Conservation (phyloP, 2,797 vertebrate species). For the Peromyscus attwateri region DNA sequence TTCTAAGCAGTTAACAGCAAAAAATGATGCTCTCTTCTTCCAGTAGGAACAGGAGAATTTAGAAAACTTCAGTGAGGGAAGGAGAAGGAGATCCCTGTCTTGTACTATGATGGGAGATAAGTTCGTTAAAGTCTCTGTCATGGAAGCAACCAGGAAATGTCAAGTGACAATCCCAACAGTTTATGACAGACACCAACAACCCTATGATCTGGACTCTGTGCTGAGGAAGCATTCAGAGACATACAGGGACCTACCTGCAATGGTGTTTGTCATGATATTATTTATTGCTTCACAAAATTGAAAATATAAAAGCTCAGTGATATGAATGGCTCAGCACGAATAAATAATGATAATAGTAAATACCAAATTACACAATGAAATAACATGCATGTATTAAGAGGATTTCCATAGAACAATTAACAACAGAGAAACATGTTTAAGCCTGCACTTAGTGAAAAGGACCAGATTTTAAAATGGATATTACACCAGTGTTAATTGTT, state of each 20-base stretch:
- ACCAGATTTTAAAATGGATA: neutral
- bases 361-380: conserved; percentile 20
- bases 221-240: conserved; percentile 14
- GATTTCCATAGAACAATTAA: neutral
- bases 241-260: neutral
- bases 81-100: neutral
- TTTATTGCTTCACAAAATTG: conserved; percentile 5
- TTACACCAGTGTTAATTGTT: neutral
- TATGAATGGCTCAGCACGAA: neutral
- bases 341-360: neutral
- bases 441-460: neutral
- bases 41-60: neutral
- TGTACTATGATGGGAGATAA: neutral
- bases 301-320: neutral
- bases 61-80: neutral
- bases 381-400: conserved; percentile 25
- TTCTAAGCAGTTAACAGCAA: neutral
- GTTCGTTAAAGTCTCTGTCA: neutral
- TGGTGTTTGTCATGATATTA: neutral
- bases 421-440: neutral
- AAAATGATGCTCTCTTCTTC: neutral
- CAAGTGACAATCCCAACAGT: neutral
- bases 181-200: neutral
- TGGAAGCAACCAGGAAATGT: neutral
- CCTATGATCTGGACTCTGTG: conserved; percentile 2